Evolutionary conservation across 2,888 invertebrate species (phyloP), one percentile per base, ranked within the genome.

Genomic region (Ectemnius cavifrons): DNA sequence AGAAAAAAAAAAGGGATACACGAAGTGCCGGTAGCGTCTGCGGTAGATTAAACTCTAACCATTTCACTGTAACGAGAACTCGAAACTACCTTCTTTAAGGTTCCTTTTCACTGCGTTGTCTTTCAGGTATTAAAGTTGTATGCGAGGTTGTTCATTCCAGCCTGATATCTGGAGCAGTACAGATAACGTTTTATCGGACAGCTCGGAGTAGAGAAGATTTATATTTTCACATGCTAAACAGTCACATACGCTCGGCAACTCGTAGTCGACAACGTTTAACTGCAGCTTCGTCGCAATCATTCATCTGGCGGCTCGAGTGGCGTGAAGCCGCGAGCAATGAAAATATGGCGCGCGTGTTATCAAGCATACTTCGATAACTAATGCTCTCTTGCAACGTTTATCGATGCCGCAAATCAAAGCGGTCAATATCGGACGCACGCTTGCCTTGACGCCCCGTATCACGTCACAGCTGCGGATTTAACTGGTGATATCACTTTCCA

Each of bases 301-400:
- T 52, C 52, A 14, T 16, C 52, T 14, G n/a, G 16, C 13, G 52
- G n/a, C 52, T 52, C 37, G 37, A 37, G 37, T 37, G 11, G 37
- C 37, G 37, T 37, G 37, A 4, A 16, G 52, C 52, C 52, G 52
- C 52, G 14, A 52, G 52, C 11, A 37, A 37, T 52, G 52, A 52
- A 52, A 52, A 52, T 52, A 52, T 16, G 52, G 16, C 52, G 13
- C n/a, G 16, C 52, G 37, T 52, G 52, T 52, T 52, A 52, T 52
- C 52, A 52, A 52, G 16, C 52, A 52, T 52, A 52, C 52, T 52
- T 52, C 52, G 16, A 52, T 52, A 52, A 52, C 16, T 52, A 52
- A 52, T 52, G 52, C 52, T 52, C 52, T 16, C 14, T 16, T 52
- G 16, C 52, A 1, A 11, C 16, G 16, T 52, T 52, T 52, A 52